These are phyloP conservation scores for Dasypus novemcinctus DNA, from an alignment of 2,113 vertebrate species.

Conservation along the genomic window DNA sequence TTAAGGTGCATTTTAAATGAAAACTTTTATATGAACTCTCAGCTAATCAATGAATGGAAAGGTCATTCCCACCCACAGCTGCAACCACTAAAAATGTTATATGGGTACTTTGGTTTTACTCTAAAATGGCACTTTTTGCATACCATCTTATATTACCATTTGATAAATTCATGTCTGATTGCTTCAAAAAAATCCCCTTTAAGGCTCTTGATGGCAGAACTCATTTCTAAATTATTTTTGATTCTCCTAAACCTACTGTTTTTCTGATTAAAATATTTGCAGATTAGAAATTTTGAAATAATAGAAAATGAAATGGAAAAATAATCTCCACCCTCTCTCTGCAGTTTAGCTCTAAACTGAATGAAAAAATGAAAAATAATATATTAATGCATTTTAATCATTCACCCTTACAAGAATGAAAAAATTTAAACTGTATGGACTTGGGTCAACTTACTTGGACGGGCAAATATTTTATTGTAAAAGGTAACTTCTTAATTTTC, in stretches of 20 bases:
- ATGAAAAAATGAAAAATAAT: neutral
- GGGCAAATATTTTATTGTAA: neutral
- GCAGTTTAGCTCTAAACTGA: neutral
- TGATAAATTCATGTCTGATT: neutral
- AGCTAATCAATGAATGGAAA: neutral
- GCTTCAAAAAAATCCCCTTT: neutral
- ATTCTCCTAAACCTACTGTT: neutral
- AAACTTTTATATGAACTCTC: neutral
- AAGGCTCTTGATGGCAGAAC: neutral
- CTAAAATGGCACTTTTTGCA: neutral
- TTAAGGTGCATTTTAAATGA: neutral
- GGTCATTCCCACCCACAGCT: neutral
- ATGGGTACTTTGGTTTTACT: neutral
- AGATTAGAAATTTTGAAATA: neutral
- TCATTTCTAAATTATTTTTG: neutral
- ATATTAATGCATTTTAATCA: neutral
- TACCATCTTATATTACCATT: neutral
- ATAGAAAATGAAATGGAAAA: slow-evolving; percentile 11
- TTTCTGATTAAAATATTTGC: neutral
- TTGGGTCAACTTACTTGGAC: neutral
- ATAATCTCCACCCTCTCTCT: neutral
- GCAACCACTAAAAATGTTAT: neutral
- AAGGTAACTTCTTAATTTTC: neutral
- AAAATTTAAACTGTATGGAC: neutral
- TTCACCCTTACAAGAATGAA: neutral